Evolutionary conservation across 2,888 invertebrate species (phyloP).

Genomic region (Ischnura elegans): DNA sequence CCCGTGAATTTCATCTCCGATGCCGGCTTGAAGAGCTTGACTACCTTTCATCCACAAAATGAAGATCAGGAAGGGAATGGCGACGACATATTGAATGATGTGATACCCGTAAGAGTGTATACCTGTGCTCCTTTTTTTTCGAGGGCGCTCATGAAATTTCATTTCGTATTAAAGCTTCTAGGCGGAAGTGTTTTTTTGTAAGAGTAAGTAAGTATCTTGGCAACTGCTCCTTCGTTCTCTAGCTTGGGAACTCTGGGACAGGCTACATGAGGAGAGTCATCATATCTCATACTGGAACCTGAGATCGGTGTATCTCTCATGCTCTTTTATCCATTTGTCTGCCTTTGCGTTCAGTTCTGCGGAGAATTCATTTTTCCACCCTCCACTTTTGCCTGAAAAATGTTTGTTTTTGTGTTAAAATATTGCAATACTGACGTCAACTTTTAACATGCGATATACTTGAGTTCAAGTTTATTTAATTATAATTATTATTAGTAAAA

Average conservation of each 20-base stretch:
- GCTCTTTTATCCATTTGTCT: conserved; percentile 85
- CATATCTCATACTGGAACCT: conserved; percentile 74
- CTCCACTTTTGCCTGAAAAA: conserved; percentile 79
- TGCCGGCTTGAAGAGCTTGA: not conserved
- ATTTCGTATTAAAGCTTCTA: not conserved
- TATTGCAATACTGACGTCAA: too few relatives aligned
- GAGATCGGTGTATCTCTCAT: conserved; percentile 82
- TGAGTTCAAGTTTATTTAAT: too few relatives aligned
- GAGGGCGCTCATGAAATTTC: not conserved
- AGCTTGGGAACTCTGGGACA: not conserved
- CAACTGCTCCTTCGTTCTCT: not conserved
- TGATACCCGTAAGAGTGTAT: not conserved
- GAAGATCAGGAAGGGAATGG: not conserved
- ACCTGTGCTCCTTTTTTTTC: not conserved
- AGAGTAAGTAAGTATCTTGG: not conserved
- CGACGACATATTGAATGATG: not conserved
- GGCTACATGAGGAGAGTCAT: not conserved
- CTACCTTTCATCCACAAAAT: not conserved
- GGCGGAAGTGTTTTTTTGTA: not conserved
- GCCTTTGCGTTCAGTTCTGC: conserved; percentile 84
- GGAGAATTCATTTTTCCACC: conserved; percentile 87
- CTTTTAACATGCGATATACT: too few relatives aligned
- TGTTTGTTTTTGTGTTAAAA: too few relatives aligned
- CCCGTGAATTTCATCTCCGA: not conserved
- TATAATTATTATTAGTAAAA: too few relatives aligned